These are phyloP conservation scores for Luehdorfia chinensis DNA, from an alignment of 1,140 invertebrate species.

Conservation along the genomic window DNA sequence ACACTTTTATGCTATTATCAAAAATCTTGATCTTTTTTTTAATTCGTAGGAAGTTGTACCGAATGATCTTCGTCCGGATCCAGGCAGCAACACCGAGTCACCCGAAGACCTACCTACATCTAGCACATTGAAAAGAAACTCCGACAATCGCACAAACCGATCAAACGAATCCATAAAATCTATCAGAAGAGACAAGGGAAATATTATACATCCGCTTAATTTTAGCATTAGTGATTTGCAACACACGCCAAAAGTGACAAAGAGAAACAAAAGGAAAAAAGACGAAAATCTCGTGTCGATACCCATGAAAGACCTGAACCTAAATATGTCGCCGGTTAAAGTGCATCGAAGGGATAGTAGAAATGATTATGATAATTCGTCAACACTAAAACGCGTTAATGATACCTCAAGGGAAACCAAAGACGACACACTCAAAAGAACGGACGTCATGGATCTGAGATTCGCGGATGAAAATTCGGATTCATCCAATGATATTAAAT, in stretches of 20 bases:
- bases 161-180: slow-evolving; percentile 66
- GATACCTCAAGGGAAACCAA: slow-evolving; percentile 49
- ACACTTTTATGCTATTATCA: no score
- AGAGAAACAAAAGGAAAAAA: slow-evolving; percentile 52
- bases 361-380: slow-evolving; percentile 52
- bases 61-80: slow-evolving; percentile 69
- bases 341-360: slow-evolving; percentile 55
- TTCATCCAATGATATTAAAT: slow-evolving; percentile 69
- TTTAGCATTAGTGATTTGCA: slow-evolving; percentile 70
- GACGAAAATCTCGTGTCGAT: slow-evolving; percentile 51
- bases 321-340: slow-evolving; percentile 53
- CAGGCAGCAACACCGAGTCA: slow-evolving; percentile 77
- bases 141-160: slow-evolving; percentile 41
- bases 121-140: slow-evolving; percentile 40
- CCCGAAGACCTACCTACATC: slow-evolving; percentile 60
- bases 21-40: no score
- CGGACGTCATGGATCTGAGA: slow-evolving; percentile 62
- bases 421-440: slow-evolving; percentile 49
- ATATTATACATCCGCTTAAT: slow-evolving; percentile 72
- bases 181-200: slow-evolving; percentile 57
- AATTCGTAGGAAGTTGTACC: slow-evolving; percentile 78
- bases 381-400: slow-evolving; percentile 59
- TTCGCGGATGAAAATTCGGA: slow-evolving; percentile 74
- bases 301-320: slow-evolving; percentile 64
- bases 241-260: slow-evolving; percentile 54